Evolutionary conservation across 1,140 invertebrate genomes (phyloP).

Genomic region (Acromyrmex charruanus): DNA sequence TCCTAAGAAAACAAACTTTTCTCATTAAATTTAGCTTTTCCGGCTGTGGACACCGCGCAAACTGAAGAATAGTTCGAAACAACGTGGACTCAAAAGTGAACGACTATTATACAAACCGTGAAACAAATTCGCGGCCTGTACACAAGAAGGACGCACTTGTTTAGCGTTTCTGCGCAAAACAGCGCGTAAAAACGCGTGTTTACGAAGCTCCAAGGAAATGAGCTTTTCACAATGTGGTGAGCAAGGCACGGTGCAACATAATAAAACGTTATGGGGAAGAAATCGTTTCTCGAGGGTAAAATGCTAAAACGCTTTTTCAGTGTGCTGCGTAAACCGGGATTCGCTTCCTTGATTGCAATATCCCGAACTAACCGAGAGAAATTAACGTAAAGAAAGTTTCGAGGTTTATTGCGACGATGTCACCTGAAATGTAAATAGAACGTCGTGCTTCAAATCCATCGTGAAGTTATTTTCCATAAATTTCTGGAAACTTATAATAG

Average conservation of each 20-base stretch:
- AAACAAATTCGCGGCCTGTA: constrained; percentile 46
- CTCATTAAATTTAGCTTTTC: constrained; percentile 48
- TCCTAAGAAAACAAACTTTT: constrained; percentile 40
- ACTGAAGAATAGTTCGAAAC: constrained; percentile 2
- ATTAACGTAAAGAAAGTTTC: constrained; percentile 20
- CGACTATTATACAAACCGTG: constrained; percentile 20
- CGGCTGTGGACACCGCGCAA: constrained; percentile 8
- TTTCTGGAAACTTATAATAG: no score
- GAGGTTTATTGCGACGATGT: constrained; percentile 28
- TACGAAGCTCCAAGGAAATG: constrained; percentile 32
- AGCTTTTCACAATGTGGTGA: constrained; percentile 21
- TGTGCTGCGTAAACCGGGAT: background rate
- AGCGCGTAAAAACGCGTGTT: constrained; percentile 20
- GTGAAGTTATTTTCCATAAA: background rate
- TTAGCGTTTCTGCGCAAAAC: constrained; percentile 11
- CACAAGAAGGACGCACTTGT: constrained; percentile 25
- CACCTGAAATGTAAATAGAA: constrained; percentile 1
- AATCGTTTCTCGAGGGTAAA: constrained; percentile 39
- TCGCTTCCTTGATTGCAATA: constrained; percentile 21
- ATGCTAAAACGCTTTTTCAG: constrained; percentile 24
- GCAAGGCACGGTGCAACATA: constrained; percentile 9
- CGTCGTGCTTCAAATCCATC: background rate
- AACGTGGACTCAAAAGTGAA: background rate
- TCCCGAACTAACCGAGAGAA: background rate
- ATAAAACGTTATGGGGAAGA: constrained; percentile 38